These are phyloP conservation scores for Sphenodon punctatus DNA, from an alignment of 2,797 vertebrate species.

Conservation along the genomic window DNA sequence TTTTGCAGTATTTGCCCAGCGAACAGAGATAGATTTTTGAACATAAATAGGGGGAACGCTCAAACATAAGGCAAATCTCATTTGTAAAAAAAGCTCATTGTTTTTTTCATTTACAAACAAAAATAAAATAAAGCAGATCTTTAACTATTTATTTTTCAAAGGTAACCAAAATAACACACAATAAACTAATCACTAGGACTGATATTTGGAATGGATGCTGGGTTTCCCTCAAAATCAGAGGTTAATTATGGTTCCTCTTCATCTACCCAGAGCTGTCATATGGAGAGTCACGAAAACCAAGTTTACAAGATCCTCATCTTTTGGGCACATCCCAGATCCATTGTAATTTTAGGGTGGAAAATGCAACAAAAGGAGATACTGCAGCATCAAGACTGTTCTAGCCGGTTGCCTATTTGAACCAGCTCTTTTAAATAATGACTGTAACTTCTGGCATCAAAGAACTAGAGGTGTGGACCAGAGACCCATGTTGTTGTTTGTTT, in stretches of 20 bases:
- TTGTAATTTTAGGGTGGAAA: background rate
- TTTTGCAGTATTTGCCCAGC: background rate
- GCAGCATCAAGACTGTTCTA: background rate
- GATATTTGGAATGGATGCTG: background rate
- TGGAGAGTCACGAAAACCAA: background rate
- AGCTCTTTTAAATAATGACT: background rate
- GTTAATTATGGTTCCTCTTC: background rate
- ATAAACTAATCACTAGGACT: background rate
- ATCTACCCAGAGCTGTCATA: no score
- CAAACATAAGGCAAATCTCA: no score
- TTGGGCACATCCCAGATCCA: background rate
- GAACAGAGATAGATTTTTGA: no score
- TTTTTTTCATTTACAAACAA: no score
- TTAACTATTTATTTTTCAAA: background rate
- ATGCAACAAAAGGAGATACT: background rate
- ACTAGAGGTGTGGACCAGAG: background rate
- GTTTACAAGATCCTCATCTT: background rate
- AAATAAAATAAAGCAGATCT: background rate
- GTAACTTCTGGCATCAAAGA: background rate
- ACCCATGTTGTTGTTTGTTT: no score
- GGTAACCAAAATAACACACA: background rate
- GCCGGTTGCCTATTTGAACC: rapidly evolving
- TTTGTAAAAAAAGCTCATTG: background rate
- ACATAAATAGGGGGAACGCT: no score
- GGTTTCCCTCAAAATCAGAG: background rate